Evolutionary conservation across 2,888 invertebrate genomes (phyloP).

Genomic region (Himalopsyche tibetana): DNA sequence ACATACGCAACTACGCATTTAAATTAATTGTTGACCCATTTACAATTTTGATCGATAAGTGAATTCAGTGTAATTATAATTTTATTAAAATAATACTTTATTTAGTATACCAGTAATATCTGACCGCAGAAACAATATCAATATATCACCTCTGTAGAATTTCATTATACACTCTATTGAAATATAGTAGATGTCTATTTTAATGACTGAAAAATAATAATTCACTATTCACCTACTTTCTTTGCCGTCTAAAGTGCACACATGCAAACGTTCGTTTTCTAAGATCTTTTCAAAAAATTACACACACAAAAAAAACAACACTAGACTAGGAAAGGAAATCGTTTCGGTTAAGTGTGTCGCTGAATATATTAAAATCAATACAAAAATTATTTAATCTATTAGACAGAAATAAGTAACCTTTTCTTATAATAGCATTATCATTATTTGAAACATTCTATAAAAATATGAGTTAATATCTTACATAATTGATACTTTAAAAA

Average conservation of each 20-base stretch:
- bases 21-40: too few relatives aligned
- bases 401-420: neutral
- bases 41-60: too few relatives aligned
- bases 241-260: neutral
- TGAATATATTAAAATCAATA: constrained; percentile 17
- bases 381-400: neutral
- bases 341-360: neutral
- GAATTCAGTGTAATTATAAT: too few relatives aligned
- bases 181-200: neutral
- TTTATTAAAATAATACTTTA: too few relatives aligned
- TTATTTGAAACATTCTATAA: too few relatives aligned
- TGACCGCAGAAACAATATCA: too few relatives aligned
- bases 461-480: too few relatives aligned
- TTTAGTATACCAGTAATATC: too few relatives aligned
- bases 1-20: too few relatives aligned
- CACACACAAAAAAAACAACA: constrained; percentile 23
- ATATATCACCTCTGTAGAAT: too few relatives aligned
- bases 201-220: constrained; percentile 15
- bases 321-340: neutral
- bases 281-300: constrained; percentile 18
- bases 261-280: constrained; percentile 34
- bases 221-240: constrained; percentile 34
- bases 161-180: too few relatives aligned
- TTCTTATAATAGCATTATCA: neutral
- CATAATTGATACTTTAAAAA: too few relatives aligned